These are phyloP conservation scores for Elmis aenea DNA, from an alignment of 2,888 invertebrate species.

Conservation along the genomic window DNA sequence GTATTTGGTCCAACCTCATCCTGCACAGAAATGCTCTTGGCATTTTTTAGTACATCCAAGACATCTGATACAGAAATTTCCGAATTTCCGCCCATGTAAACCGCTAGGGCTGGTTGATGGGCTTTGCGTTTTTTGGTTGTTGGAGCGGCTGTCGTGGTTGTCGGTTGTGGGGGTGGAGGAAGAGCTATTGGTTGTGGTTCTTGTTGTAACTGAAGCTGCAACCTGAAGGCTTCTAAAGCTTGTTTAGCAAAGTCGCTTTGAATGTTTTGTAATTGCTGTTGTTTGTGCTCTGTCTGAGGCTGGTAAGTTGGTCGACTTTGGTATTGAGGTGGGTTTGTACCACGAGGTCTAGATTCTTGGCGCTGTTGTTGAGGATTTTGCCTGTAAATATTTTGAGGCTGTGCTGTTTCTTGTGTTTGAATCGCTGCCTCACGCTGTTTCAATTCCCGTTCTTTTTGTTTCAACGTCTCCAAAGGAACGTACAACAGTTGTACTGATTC, in stretches of 20 bases:
- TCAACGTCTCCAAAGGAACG: constrained; percentile 71
- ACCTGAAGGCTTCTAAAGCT: constrained; percentile 42
- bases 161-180: constrained; percentile 43
- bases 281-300: constrained; percentile 7
- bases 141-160: constrained; percentile 44
- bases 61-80: constrained; percentile 66
- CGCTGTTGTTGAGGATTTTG: neutral
- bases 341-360: neutral
- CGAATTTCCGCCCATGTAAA: constrained; percentile 63
- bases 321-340: neutral
- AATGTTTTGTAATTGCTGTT: constrained; percentile 38
- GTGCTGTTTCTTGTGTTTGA: neutral
- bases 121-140: constrained; percentile 60
- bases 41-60: constrained; percentile 61
- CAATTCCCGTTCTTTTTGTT: constrained; percentile 2
- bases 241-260: constrained; percentile 45
- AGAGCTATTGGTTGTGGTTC: constrained; percentile 31
- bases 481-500: constrained; percentile 76
- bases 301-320: neutral
- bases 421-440: neutral
- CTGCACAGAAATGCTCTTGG: constrained; percentile 70
- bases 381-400: neutral
- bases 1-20: constrained; percentile 66
- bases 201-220: constrained; percentile 40
- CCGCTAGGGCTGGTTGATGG: constrained; percentile 79